Base-by-base conservation (phyloP, 2,888 invertebrate species). In the Drosophila neonasuta region DNA sequence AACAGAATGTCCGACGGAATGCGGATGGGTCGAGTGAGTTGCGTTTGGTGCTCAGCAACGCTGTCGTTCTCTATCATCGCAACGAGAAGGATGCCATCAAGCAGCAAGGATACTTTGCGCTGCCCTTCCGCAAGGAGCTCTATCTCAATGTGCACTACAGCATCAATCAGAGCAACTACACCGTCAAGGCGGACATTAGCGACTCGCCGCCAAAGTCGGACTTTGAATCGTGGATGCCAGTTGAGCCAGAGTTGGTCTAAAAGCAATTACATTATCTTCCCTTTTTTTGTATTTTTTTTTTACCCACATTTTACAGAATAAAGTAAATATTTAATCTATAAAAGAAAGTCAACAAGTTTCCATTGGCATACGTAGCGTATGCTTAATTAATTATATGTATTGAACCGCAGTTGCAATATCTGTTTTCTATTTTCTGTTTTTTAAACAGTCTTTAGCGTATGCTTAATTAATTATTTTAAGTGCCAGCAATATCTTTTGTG, bases 161-260 rank as follows among this genome's bases (percentile, higher is more conserved):
- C 39, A 70, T 88, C 50, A 85, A 79, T 30, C 77, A 79, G 32
- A 70, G 67, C 41, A 86, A 88, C 69, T 88, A 89, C 13, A 87
- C 89, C n/a, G 79, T 88, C 32, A 79, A 85, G 55, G 89, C 89
- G 50, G 88, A 88, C 46, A 79, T 88, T 17, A 72, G 76, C 56
- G 58, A 68, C 13, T 56, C 69, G 1, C 73, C 80, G 1, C 88
- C 88, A 36, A 63, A 60, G 32, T 71, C 77, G 0, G 76, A 78
- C 17, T 76, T 88, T 9, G 73, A 80, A 7, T 62, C 13, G 36
- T 39, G 24, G 44, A 44, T 42, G 9, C 2, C 41, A 20, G 9
- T 20, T 17, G 10, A 45, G n/a, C 4, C 5, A 3, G 49, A 41
- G 2, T 9, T 30, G 1, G 13, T 24, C 20, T 50, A 29, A 13